A percentile compares a stretch with the other conserved stretches of the same genome.
Evolutionary conservation across 2,797 vertebrate genomes (phyloP).

Genomic region (Tragopan temminckii): DNA sequence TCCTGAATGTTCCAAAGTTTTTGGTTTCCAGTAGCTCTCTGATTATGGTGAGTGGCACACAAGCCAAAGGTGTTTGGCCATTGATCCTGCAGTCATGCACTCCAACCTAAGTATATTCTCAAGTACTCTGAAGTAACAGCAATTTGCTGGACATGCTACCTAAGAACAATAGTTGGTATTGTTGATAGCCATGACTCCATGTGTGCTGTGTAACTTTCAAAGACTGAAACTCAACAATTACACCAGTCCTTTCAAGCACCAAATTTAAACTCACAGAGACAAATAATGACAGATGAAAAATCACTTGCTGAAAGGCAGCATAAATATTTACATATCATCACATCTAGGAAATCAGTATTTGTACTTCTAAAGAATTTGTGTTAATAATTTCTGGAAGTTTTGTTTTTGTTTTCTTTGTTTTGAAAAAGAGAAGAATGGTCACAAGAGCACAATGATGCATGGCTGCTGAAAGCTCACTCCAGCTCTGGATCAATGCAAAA

Average conservation of each 20-base stretch:
- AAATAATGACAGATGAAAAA: neutral
- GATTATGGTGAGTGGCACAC: neutral
- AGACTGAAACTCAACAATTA: neutral
- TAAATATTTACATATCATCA: neutral
- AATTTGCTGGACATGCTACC: neutral
- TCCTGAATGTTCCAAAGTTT: neutral
- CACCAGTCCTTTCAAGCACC: neutral
- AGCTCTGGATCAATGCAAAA: slow-evolving; percentile 4
- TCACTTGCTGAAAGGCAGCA: neutral
- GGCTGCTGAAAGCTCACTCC: slow-evolving; percentile 1
- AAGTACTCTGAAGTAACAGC: neutral
- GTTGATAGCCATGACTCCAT: neutral
- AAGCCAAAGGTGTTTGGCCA: neutral
- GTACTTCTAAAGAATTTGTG: slow-evolving; percentile 12
- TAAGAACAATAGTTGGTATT: neutral
- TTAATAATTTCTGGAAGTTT: neutral
- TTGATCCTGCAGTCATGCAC: neutral
- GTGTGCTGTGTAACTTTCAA: neutral
- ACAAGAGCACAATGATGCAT: neutral
- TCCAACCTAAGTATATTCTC: neutral
- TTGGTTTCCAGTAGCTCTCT: neutral
- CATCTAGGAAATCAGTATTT: slow-evolving; percentile 14
- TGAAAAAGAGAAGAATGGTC: slow-evolving; percentile 33
- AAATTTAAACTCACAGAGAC: neutral
- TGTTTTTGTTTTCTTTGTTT: neutral